Conservation (phyloP, 1,140 invertebrate genomes). For the Drosophila auraria region DNA sequence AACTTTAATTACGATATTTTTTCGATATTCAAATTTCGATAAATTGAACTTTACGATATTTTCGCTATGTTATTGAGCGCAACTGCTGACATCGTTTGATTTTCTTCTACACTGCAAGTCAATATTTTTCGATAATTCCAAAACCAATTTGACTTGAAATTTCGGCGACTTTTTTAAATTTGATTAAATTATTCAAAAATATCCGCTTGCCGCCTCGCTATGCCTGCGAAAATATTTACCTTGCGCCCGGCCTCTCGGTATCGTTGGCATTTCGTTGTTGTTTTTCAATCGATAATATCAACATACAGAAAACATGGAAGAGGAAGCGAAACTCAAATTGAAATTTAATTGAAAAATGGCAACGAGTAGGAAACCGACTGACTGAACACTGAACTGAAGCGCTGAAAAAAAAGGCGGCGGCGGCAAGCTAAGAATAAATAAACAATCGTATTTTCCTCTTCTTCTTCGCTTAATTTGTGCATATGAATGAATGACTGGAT, state of each 20-base stretch:
- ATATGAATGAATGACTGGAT: slow-evolving; percentile 54
- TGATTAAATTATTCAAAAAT: slow-evolving; percentile 20
- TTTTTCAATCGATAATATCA: slow-evolving; percentile 38
- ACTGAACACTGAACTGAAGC: background rate
- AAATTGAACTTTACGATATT: no score
- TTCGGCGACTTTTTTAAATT: no score
- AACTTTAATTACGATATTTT: no score
- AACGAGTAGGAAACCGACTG: slow-evolving; percentile 26
- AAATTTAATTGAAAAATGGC: slow-evolving; percentile 73
- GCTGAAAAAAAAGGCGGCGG: slow-evolving; percentile 29
- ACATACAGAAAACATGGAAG: slow-evolving; percentile 30
- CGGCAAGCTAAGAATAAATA: slow-evolving; percentile 53
- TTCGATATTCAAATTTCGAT: no score
- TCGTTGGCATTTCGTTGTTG: slow-evolving; percentile 11
- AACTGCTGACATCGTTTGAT: no score
- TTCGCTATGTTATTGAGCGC: no score
- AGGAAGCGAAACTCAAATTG: slow-evolving; percentile 55
- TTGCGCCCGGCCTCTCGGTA: no score
- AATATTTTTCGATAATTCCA: no score
- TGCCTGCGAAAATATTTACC: slow-evolving; percentile 7
- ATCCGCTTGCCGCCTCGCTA: slow-evolving; percentile 4
- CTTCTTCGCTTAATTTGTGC: slow-evolving; percentile 40
- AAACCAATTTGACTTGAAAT: no score
- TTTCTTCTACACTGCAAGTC: no score
- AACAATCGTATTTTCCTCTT: slow-evolving; percentile 37